These are phyloP conservation scores for Lasioglossum malachurum DNA, from an alignment of 2,888 invertebrate species.

Conservation along the genomic window DNA sequence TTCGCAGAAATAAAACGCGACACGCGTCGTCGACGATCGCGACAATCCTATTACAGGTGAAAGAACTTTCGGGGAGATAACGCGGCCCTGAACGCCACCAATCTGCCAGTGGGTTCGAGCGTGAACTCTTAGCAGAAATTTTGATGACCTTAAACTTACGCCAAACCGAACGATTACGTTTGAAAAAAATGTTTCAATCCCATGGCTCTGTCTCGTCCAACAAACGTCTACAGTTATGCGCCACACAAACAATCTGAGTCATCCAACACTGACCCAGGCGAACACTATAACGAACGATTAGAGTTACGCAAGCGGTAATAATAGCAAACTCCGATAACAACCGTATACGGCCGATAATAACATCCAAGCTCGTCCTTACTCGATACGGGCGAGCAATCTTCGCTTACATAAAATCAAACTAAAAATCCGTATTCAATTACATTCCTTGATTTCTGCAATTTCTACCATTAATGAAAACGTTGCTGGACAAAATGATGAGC, in stretches of 20 bases:
- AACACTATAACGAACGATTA: not conserved
- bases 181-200: not conserved
- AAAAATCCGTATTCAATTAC: not conserved
- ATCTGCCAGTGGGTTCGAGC: not conserved
- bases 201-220: not conserved
- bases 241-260: not conserved
- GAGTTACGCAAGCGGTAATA: conserved; percentile 14
- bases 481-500: not conserved
- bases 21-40: not conserved
- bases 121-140: no score
- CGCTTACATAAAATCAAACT: not conserved
- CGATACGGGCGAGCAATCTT: not conserved
- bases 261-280: conserved; percentile 5
- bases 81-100: not conserved
- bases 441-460: not conserved
- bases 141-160: no score
- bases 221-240: not conserved
- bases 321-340: not conserved
- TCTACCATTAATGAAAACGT: not conserved
- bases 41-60: not conserved
- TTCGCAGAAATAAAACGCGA: conserved; percentile 9
- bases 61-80: not conserved
- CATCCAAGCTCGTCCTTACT: not conserved
- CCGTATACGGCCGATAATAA: not conserved
- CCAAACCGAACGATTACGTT: not conserved